Evolutionary conservation across 2,797 vertebrate species (phyloP).

Genomic region (Catharus ustulatus): DNA sequence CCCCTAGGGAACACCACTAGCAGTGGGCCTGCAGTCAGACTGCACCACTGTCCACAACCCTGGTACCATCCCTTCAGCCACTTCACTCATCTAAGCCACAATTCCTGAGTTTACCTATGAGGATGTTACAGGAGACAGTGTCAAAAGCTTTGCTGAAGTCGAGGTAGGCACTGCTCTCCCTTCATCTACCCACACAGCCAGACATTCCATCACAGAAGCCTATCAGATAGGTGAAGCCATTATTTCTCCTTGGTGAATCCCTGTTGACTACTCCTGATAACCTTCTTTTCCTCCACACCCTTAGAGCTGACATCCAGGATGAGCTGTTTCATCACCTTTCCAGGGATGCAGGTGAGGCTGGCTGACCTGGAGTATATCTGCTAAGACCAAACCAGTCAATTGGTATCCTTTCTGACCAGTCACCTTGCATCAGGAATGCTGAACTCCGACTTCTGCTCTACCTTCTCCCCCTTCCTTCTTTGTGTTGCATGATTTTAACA

Average conservation of each 20-base stretch:
- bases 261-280: not conserved
- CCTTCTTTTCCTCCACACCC: not conserved
- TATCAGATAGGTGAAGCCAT: not conserved
- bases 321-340: not conserved
- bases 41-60: not conserved
- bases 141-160: not conserved
- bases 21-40: not conserved
- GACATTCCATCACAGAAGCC: not conserved
- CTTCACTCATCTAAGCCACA: not conserved
- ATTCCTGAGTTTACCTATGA: not conserved
- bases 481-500: not conserved
- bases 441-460: not conserved
- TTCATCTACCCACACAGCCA: not conserved
- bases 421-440: not conserved
- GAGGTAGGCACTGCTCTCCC: not conserved
- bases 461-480: not conserved
- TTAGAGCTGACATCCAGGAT: not conserved
- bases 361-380: not conserved
- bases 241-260: not conserved
- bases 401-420: not conserved
- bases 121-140: not conserved
- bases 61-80: not conserved
- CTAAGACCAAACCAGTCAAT: not conserved
- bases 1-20: not conserved
- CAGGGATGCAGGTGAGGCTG: not conserved